Percentiles rank a stretch among this genome's conserved stretches.
Evolutionary conservation across 1,140 invertebrate species (phyloP).

Genomic region (Aphidius ervi): DNA sequence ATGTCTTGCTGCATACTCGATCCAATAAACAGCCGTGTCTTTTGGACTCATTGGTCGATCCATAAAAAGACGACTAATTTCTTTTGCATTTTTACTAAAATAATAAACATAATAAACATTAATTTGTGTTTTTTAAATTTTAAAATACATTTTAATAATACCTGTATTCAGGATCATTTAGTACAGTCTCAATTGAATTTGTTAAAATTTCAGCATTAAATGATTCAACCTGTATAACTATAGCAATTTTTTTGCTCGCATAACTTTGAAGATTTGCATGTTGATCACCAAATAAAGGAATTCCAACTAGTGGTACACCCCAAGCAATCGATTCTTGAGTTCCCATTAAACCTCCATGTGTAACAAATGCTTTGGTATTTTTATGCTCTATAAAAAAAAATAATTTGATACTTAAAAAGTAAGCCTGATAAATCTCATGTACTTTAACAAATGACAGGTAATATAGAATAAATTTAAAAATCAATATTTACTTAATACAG

Average conservation of each 20-base stretch:
- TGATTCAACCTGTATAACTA: constrained; percentile 30
- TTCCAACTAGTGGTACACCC: constrained; percentile 68
- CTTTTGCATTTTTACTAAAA: constrained; percentile 18
- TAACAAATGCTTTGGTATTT: constrained; percentile 60
- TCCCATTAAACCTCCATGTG: constrained; percentile 71
- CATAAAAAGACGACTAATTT: constrained; percentile 18
- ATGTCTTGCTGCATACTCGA: constrained; percentile 3
- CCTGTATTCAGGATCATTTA: constrained; percentile 37
- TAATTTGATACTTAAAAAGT: neutral
- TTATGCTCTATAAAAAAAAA: constrained; percentile 35
- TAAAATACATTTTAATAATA: constrained; percentile 20
- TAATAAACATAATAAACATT: neutral
- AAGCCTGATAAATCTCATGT: neutral
- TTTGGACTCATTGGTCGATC: constrained; percentile 29
- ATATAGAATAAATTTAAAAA: neutral
- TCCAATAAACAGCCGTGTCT: constrained; percentile 4
- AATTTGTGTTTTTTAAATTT: too few species aligned
- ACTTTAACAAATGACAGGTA: neutral
- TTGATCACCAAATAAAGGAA: constrained; percentile 70
- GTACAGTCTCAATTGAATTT: constrained; percentile 31
- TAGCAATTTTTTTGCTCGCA: constrained; percentile 34
- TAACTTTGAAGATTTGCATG: constrained; percentile 54
- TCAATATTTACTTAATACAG: constrained; percentile 48
- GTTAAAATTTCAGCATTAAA: constrained; percentile 38
- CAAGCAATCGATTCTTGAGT: constrained; percentile 70